These are phyloP conservation scores for Drosophila nigricruria DNA, from an alignment of 2,888 invertebrate genomes.

Conservation along the genomic window DNA sequence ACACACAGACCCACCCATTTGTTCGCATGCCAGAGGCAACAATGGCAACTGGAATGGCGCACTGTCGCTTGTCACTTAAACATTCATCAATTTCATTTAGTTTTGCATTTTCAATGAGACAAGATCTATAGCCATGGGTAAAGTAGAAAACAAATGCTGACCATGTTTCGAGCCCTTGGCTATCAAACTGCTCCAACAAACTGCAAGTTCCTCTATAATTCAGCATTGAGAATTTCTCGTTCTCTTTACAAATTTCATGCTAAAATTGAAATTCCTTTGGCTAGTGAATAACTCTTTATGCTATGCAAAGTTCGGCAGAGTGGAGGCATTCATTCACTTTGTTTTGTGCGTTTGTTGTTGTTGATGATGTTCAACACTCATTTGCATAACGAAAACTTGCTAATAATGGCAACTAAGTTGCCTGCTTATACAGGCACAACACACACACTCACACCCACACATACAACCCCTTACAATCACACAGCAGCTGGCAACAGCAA, in stretches of 20 bases:
- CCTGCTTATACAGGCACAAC: constrained; percentile 24
- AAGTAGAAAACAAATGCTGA: too few relatives aligned
- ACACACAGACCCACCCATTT: constrained; percentile 26
- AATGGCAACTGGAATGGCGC: constrained; percentile 44
- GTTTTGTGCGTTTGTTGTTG: constrained; percentile 6
- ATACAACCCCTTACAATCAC: not conserved
- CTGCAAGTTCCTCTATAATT: not conserved
- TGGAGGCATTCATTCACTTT: constrained; percentile 18
- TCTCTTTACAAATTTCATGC: not conserved
- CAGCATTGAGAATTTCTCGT: not conserved
- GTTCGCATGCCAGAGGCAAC: constrained; percentile 29
- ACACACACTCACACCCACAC: constrained; percentile 6
- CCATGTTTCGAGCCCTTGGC: not conserved
- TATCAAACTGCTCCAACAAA: not conserved
- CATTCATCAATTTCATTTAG: constrained; percentile 73
- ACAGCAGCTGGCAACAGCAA: constrained; percentile 44
- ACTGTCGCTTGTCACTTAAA: constrained; percentile 55
- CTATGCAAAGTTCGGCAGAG: not conserved
- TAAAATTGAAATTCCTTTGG: not conserved
- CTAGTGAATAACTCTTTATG: not conserved
- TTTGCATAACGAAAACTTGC: constrained; percentile 57
- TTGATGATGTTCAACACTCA: constrained; percentile 36
- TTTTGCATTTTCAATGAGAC: constrained; percentile 58
- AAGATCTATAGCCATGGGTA: not conserved
- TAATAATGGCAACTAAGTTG: constrained; percentile 58